These are phyloP conservation scores for Nycticorax nycticorax DNA, from an alignment of 2,113 vertebrate genomes.

Conservation along the genomic window DNA sequence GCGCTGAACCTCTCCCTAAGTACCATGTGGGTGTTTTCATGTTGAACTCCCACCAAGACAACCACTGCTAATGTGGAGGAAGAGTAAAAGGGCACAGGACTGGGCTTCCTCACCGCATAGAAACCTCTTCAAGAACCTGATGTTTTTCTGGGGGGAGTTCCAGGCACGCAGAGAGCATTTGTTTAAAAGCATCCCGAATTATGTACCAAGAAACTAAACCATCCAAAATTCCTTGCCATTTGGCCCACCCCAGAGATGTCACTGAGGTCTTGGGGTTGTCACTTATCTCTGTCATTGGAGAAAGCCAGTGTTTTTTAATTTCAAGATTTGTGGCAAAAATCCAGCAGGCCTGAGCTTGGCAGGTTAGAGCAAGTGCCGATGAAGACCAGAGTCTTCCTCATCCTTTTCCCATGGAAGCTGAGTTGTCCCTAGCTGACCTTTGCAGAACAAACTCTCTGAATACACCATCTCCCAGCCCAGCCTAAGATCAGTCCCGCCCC, in stretches of 20 bases:
- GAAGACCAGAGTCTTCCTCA: neutral
- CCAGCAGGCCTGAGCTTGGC: neutral
- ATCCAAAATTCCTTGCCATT: neutral
- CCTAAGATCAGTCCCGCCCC: neutral
- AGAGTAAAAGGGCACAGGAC: neutral
- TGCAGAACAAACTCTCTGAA: neutral
- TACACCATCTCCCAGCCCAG: neutral
- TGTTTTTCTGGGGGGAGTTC: rapidly evolving
- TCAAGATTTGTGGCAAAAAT: neutral
- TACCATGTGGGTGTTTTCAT: neutral
- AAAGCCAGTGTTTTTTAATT: neutral
- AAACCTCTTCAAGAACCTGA: neutral
- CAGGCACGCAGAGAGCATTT: neutral
- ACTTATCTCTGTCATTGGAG: neutral
- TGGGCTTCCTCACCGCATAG: neutral
- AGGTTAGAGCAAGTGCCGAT: neutral
- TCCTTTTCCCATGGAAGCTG: neutral
- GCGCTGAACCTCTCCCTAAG: neutral
- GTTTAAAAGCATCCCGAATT: neutral
- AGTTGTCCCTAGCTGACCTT: neutral
- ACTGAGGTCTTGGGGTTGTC: neutral
- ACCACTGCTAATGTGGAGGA: neutral
- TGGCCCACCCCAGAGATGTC: neutral
- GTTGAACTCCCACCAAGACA: neutral
- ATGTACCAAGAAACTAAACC: neutral